These are phyloP conservation scores for Brachypteracias leptosomus DNA, from an alignment of 2,113 vertebrate genomes.

Conservation along the genomic window DNA sequence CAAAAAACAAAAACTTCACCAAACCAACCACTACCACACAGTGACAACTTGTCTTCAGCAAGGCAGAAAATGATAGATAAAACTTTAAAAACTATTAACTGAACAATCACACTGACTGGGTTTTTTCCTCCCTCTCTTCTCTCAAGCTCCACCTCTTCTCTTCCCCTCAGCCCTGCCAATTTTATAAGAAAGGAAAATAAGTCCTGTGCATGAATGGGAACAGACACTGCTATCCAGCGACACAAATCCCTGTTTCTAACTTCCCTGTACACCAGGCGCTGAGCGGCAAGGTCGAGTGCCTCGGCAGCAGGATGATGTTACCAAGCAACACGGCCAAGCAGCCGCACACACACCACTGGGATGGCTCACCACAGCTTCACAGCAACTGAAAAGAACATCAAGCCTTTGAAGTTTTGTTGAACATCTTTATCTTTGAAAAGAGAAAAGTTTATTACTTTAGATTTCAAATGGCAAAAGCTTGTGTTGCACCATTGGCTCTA, in stretches of 20 bases:
- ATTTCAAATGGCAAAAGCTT: neutral
- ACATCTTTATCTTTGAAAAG: neutral
- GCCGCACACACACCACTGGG: neutral
- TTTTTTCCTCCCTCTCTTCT: fast-evolving
- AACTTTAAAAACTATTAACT: neutral
- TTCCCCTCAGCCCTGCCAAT: neutral
- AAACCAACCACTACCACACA: neutral
- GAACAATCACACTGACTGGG: neutral
- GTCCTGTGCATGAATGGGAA: neutral
- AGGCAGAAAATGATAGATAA: neutral
- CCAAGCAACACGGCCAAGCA: neutral
- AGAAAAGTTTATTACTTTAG: neutral
- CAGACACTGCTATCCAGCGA: neutral
- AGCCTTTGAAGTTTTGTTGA: neutral
- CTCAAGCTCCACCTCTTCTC: neutral
- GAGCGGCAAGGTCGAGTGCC: neutral
- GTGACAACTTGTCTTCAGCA: neutral
- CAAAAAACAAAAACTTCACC: neutral
- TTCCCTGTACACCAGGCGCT: neutral
- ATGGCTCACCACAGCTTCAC: neutral
- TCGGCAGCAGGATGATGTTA: neutral
- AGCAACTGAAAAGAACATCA: neutral
- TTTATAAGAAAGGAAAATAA: neutral
- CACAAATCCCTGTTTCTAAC: neutral
- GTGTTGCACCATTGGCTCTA: neutral